Conservation (phyloP, 1,140 invertebrate species). For the Argopecten irradians region DNA sequence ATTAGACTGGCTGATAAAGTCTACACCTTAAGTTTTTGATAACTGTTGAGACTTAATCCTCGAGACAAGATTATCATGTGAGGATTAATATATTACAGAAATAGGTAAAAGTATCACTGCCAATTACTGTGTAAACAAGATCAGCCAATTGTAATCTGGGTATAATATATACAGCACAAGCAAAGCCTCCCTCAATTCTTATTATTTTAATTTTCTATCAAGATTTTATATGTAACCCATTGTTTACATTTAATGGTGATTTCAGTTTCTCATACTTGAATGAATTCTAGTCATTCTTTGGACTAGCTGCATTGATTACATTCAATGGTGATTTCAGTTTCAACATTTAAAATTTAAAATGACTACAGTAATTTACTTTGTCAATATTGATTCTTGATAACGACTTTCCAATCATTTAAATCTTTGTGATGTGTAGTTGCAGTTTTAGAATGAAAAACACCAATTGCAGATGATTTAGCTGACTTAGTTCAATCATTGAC, state of each 20-base stretch:
- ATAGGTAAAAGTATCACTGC: background rate
- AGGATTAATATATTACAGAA: background rate
- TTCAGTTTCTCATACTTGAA: background rate
- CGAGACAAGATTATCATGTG: background rate
- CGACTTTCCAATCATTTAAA: too few species aligned
- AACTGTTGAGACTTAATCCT: background rate
- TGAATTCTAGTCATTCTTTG: background rate
- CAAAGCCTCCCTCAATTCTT: background rate
- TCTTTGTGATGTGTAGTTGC: too few species aligned
- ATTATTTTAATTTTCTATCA: too few species aligned
- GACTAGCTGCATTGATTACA: background rate
- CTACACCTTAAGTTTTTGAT: background rate
- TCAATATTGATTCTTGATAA: too few species aligned
- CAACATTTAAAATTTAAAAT: too few species aligned
- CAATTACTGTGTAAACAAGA: background rate
- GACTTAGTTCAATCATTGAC: too few species aligned
- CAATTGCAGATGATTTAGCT: too few species aligned
- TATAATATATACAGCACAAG: background rate
- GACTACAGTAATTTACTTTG: too few species aligned
- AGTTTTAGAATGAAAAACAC: too few species aligned
- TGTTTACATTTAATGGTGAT: too few species aligned
- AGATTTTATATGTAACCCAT: too few species aligned
- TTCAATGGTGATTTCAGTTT: background rate
- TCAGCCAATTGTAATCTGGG: background rate
- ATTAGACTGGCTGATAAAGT: background rate